These are phyloP conservation scores for Jordanella pulchra DNA, from an alignment of 2,797 vertebrate genomes.

Conservation along the genomic window DNA sequence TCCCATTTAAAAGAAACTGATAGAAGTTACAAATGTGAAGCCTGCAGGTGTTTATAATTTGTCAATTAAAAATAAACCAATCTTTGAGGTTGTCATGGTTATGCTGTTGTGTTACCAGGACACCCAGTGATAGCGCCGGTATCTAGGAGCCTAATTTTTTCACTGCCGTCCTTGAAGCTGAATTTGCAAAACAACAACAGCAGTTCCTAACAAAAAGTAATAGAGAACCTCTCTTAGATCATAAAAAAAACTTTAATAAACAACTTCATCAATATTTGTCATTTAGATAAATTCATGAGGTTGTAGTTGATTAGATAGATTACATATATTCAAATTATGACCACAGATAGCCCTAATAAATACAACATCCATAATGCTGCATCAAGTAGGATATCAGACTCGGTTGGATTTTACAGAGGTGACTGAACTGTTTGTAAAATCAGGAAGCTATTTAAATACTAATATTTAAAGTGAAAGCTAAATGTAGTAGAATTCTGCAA, in stretches of 20 bases:
- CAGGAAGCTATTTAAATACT: too few species aligned
- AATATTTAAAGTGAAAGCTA: neutral
- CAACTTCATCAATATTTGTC: neutral
- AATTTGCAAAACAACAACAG: neutral
- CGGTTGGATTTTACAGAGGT: neutral
- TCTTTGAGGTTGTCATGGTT: constrained; percentile 29
- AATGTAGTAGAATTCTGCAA: neutral
- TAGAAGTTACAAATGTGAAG: constrained; percentile 26
- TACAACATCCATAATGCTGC: neutral
- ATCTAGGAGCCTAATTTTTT: constrained; percentile 13
- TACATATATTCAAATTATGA: neutral
- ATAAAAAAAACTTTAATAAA: neutral
- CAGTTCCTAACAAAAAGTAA: neutral
- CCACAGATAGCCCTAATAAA: neutral
- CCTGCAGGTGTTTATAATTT: constrained; percentile 37
- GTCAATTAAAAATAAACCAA: constrained; percentile 39
- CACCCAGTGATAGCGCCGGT: constrained; percentile 4
- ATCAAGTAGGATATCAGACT: neutral
- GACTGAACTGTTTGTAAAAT: neutral
- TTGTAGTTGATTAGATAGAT: neutral
- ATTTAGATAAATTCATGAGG: neutral
- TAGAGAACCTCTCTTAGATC: neutral
- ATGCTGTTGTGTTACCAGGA: constrained; percentile 11
- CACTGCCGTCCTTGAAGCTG: neutral
- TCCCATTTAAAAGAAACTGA: constrained; percentile 39